phyloP scores from a whole-genome alignment of 2,888 invertebrate species.

The Tineola bisselliella region DNA sequence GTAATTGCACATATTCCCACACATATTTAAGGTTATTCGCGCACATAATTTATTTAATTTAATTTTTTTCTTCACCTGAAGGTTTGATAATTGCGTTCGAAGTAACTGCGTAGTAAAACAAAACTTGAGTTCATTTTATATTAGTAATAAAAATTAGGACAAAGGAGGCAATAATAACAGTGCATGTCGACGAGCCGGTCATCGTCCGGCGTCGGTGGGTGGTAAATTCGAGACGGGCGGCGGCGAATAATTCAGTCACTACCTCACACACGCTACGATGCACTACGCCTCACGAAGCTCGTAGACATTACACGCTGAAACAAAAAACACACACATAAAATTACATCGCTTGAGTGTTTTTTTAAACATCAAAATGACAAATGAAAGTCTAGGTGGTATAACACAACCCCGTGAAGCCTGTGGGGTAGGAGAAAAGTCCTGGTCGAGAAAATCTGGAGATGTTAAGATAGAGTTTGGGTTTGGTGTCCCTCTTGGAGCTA shows the following conservation, averaged over 20 bases:
- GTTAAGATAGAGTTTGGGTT: constrained; percentile 66
- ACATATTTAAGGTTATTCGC: too few relatives aligned
- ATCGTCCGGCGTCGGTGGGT: constrained; percentile 1
- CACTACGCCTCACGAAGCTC: background rate
- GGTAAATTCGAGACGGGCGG: background rate
- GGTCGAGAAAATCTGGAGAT: constrained; percentile 50
- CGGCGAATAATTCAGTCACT: background rate
- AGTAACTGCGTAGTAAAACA: too few relatives aligned
- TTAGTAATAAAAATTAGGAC: background rate
- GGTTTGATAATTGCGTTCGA: too few relatives aligned
- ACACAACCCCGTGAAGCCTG: constrained; percentile 22
- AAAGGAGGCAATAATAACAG: background rate
- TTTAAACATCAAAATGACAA: constrained; percentile 32
- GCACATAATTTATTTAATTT: too few relatives aligned
- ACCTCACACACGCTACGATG: constrained; percentile 4
- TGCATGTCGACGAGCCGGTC: background rate
- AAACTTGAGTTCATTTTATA: background rate
- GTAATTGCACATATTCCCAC: too few relatives aligned
- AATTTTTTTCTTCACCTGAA: too few relatives aligned
- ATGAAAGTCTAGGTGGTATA: constrained; percentile 29
- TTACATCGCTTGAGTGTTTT: background rate
- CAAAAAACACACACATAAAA: background rate
- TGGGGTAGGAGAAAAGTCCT: constrained; percentile 28
- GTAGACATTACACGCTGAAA: background rate
- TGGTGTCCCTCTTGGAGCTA: constrained; percentile 59